Conservation (phyloP, 2,888 invertebrate genomes). For the Sinodicranocentrus sp. region DNA sequence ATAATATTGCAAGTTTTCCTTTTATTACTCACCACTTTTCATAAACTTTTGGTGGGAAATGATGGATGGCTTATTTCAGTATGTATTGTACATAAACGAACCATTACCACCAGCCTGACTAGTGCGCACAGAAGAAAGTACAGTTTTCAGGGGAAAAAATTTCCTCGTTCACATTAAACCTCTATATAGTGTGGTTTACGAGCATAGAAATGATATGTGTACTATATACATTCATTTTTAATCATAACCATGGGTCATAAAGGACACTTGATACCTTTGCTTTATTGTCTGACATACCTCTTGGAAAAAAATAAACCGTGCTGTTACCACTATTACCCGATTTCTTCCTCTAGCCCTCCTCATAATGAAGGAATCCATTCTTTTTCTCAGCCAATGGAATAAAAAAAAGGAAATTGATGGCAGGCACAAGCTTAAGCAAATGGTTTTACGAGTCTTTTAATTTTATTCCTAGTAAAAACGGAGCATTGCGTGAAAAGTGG, state of each 20-base stretch:
- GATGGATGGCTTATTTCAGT: conserved; percentile 60
- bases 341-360: neutral
- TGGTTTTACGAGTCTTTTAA: conserved; percentile 65
- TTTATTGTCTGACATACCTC: conserved; percentile 59
- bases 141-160: no score
- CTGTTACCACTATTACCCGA: conserved; percentile 51
- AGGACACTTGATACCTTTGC: conserved; percentile 67
- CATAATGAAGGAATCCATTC: conserved; percentile 27
- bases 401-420: conserved; percentile 57
- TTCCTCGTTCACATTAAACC: no score
- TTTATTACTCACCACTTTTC: conserved; percentile 39
- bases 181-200: conserved; percentile 5
- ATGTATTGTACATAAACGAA: neutral
- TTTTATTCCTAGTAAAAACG: conserved; percentile 55
- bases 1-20: neutral
- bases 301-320: conserved; percentile 51
- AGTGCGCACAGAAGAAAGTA: neutral
- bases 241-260: conserved; percentile 51
- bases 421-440: conserved; percentile 48
- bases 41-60: conserved; percentile 26
- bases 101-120: neutral
- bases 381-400: conserved; percentile 35
- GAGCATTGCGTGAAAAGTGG: conserved; percentile 10
- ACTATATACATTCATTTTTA: neutral
- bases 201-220: conserved; percentile 1